Percentiles rank a stretch among this genome's conserved stretches.
These are phyloP conservation scores for Peromyscus aztecus DNA, from an alignment of 2,797 vertebrate genomes.

Conservation along the genomic window DNA sequence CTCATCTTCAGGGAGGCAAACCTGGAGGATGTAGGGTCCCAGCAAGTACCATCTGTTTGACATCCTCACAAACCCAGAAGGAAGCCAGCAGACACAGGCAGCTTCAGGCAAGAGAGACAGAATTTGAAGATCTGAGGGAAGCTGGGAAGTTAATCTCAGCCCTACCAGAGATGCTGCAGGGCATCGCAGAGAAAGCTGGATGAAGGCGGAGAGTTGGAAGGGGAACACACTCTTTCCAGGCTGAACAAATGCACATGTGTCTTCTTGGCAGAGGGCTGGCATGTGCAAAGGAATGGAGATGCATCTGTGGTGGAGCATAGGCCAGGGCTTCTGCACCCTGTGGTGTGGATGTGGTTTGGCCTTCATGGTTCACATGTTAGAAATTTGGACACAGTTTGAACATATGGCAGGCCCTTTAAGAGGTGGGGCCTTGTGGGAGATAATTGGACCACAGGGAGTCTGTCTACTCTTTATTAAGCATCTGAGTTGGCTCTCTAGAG, in stretches of 20 bases:
- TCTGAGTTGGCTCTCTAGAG: neutral
- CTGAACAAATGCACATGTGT: too few species aligned
- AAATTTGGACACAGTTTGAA: neutral
- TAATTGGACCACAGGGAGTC: neutral
- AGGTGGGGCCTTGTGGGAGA: neutral
- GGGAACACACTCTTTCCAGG: neutral
- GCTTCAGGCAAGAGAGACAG: neutral
- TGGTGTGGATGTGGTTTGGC: neutral
- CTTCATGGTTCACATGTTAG: neutral
- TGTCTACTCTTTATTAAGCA: neutral
- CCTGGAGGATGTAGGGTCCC: neutral
- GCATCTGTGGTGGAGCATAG: rapidly evolving
- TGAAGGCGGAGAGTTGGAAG: too few species aligned
- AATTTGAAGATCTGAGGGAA: neutral
- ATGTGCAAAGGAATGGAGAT: neutral
- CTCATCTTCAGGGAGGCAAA: rapidly evolving
- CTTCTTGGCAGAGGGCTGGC: too few species aligned
- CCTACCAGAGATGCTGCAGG: neutral
- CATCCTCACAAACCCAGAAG: neutral
- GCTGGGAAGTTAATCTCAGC: rapidly evolving
- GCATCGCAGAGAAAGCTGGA: too few species aligned
- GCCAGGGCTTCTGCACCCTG: neutral
- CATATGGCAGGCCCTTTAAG: neutral
- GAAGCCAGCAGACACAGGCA: too few species aligned
- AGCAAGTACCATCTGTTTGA: neutral